Evolutionary conservation across 2,888 invertebrate species (phyloP).

Genomic region (Rhabditoides inermis): DNA sequence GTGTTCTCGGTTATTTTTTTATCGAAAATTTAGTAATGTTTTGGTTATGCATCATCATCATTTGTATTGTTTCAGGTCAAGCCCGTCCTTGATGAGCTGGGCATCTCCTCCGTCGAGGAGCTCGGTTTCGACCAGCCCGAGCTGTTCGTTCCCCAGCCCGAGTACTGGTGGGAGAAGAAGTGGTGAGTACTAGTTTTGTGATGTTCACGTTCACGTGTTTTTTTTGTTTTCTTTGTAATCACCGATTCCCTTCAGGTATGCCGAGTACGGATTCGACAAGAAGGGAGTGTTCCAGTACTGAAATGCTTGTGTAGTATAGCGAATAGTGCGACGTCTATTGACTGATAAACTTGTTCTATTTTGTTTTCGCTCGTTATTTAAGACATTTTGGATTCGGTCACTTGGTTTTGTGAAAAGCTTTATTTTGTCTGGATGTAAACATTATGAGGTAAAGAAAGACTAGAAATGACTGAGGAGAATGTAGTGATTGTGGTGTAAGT

Average conservation of each 20-base stretch:
- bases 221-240: too few relatives aligned
- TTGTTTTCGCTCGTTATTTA: too few relatives aligned
- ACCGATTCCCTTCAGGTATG: constrained; percentile 25
- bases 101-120: constrained; percentile 85
- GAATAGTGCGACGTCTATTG: background rate
- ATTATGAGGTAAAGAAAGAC: too few relatives aligned
- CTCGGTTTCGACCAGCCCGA: constrained; percentile 95
- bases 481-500: too few relatives aligned
- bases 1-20: background rate
- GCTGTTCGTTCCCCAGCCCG: constrained; percentile 71
- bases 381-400: too few relatives aligned
- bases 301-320: constrained; percentile 2
- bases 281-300: constrained; percentile 40
- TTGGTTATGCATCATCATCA: background rate
- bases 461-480: too few relatives aligned
- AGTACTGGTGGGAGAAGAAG: constrained; percentile 53
- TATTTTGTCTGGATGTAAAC: too few relatives aligned
- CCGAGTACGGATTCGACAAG: constrained; percentile 49
- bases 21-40: background rate
- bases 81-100: constrained; percentile 84
- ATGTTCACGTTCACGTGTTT: too few relatives aligned
- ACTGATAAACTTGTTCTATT: too few relatives aligned
- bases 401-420: too few relatives aligned
- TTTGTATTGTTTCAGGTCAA: too few relatives aligned
- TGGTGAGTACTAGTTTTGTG: constrained; percentile 38